Base-by-base conservation (phyloP, 2,888 invertebrate species). In the Erpobdella octoculata region DNA sequence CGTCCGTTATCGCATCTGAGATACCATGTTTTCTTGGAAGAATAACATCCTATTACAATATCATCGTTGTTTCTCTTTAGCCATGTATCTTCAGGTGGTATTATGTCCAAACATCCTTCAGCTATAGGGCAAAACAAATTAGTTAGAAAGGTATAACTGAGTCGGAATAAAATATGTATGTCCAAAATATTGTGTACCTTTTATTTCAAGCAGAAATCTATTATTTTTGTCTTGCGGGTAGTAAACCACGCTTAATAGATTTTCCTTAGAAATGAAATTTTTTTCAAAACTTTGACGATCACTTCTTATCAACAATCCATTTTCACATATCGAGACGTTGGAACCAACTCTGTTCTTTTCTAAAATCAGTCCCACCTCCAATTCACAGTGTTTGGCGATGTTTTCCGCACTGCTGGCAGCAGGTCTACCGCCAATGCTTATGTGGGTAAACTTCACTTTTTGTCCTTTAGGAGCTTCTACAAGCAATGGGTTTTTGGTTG, bases 81-180 rank as follows among this genome's bases (percentile, higher is more conserved):
- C 71, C 73, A 72, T 21, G 70, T 53, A 48, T 74, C 48, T 9
- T 70, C 66, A 1, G 72, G 72, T 21, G 73, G 70, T 41, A 73
- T 66, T 0, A 73, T 62, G 48, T 74, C 74, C n/a, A 73, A 70
- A 46, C 74, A 74, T 2, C 74, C 74, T 36, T 72, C 68, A n/a
- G 53, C 53, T 53, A 15, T 25, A 3, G 21, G n/a, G n/a, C n/a
- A n/a, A n/a, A n/a, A n/a, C n/a, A n/a, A n/a, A n/a, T n/a, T n/a
- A n/a, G n/a, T n/a, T n/a, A n/a, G n/a, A n/a, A n/a, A n/a, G n/a
- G n/a, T n/a, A n/a, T n/a, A n/a, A n/a, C n/a, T n/a, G n/a, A n/a
- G n/a, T n/a, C n/a, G n/a, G n/a, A n/a, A n/a, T n/a, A n/a, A n/a
- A n/a, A n/a, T n/a, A n/a, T n/a, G n/a, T n/a, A n/a, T n/a, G n/a